Conservation (phyloP, 2,797 vertebrate species). For the Morus bassanus region DNA sequence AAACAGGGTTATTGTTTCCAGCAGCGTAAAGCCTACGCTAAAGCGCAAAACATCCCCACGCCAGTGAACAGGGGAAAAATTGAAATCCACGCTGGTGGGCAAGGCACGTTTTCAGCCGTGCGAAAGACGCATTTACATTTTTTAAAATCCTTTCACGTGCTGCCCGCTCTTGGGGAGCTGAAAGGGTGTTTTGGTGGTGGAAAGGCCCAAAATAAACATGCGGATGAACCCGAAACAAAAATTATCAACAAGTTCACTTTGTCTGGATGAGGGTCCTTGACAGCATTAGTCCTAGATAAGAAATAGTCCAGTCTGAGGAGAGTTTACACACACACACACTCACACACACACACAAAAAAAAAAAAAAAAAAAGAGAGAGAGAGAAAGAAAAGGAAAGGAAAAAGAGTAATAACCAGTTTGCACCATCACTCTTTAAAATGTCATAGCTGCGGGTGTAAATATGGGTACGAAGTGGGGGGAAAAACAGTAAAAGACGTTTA, state of each 20-base stretch:
- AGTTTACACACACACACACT: no score
- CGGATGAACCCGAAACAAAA: conserved; percentile 23
- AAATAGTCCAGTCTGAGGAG: neutral
- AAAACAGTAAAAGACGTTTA: neutral
- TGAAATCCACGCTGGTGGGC: neutral
- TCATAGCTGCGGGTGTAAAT: conserved; percentile 27
- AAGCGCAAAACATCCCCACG: conserved; percentile 26
- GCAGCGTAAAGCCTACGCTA: conserved; percentile 35
- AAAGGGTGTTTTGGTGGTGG: neutral
- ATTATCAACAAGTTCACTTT: conserved; percentile 72
- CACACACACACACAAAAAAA: no score
- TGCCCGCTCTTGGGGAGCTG: neutral
- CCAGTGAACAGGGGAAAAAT: conserved; percentile 51
- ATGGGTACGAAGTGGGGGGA: neutral
- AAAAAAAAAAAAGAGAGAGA: no score
- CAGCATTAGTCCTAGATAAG: neutral
- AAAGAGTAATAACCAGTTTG: neutral
- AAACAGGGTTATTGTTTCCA: conserved; percentile 75
- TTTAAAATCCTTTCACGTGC: conserved; percentile 1
- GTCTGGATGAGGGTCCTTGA: conserved; percentile 44
- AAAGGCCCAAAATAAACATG: conserved; percentile 59
- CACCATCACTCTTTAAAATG: neutral
- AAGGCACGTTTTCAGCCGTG: neutral
- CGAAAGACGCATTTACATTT: neutral
- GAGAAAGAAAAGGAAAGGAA: neutral